Base-by-base conservation (phyloP, 2,888 invertebrate species). In the Xestia ashworthii region DNA sequence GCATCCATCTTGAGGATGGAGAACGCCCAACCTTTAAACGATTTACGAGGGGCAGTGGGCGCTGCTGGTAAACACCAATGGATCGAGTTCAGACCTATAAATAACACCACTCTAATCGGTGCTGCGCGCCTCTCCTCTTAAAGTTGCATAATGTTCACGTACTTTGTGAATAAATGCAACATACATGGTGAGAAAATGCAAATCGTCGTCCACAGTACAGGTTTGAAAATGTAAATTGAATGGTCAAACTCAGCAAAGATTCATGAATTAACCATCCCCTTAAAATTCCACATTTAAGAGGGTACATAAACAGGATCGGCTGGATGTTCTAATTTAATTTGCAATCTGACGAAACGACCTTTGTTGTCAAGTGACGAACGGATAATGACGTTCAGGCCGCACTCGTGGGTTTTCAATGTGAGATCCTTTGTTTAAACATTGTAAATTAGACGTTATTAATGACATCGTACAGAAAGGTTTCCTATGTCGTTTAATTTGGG, bases 1-100 rank as follows among this genome's bases (percentile, higher is more conserved):
- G 93, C 95, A 96, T 96, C 94, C 94, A 94, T 96, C 96, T 95
- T 94, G 91, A 95, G 94, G 94, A 95, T 93, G 93, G 93, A 93
- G 93, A 93, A 94, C 95, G 95, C 95, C 95, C 94, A 95, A 94
- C 95, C 96, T 95, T 95, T 95, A 95, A 95, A 94, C 95, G 96
- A 96, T 96, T 96, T 96, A 96, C 95, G 96, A 95, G 93, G 94
- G 94, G 92, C 92, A 91, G 90, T 93, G 92, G 91, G 91, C 92
- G 92, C 90, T 88, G 88, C 90, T 92, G 91, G 94, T 94, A 93
- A 93, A 93, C 93, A 93, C 91, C 91, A 91, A 89, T 89, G 91
- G 90, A 90, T 90, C 89, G 89, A 89, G 90, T 91, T 89, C 91
- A 89, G 87, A 89, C 86, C 87, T 85, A 93, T 93, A 93, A 93